Conservation (phyloP, 2,888 invertebrate genomes). For the Euzophera pinguis region DNA sequence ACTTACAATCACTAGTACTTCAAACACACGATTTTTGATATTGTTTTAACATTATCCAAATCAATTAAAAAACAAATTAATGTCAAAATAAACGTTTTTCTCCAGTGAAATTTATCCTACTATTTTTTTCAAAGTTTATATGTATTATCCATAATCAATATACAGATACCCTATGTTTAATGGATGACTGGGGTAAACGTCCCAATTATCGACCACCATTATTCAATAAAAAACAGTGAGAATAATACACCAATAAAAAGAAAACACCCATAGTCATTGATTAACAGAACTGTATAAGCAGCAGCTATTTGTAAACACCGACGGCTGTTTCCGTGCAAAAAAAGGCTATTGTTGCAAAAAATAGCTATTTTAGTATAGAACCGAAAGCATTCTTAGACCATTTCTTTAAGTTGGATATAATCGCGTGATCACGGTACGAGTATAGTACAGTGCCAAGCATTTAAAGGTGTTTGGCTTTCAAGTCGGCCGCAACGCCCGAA, state of each 20-base stretch:
- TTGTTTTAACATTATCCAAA: too few species aligned
- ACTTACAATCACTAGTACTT: too few species aligned
- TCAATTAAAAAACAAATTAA: too few species aligned
- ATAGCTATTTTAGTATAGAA: constrained; percentile 1
- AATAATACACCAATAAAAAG: not conserved
- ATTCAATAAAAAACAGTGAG: not conserved
- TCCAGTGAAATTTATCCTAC: too few species aligned
- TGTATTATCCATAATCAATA: too few species aligned
- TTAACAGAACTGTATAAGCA: not conserved
- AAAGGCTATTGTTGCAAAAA: not conserved
- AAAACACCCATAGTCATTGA: not conserved
- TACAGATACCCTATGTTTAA: too few species aligned
- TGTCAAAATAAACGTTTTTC: too few species aligned
- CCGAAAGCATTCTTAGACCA: not conserved
- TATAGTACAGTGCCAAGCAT: not conserved
- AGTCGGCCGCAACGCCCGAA: not conserved
- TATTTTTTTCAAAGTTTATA: too few species aligned
- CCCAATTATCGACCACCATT: not conserved
- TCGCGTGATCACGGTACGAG: constrained; percentile 12
- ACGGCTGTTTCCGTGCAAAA: constrained; percentile 3
- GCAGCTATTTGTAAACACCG: constrained; percentile 1
- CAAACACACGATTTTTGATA: too few species aligned
- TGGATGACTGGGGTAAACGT: not conserved
- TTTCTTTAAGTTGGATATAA: constrained; percentile 10
- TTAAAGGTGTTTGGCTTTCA: not conserved